Conservation (phyloP, 2,888 invertebrate species). For the Ophonus ardosiacus region DNA sequence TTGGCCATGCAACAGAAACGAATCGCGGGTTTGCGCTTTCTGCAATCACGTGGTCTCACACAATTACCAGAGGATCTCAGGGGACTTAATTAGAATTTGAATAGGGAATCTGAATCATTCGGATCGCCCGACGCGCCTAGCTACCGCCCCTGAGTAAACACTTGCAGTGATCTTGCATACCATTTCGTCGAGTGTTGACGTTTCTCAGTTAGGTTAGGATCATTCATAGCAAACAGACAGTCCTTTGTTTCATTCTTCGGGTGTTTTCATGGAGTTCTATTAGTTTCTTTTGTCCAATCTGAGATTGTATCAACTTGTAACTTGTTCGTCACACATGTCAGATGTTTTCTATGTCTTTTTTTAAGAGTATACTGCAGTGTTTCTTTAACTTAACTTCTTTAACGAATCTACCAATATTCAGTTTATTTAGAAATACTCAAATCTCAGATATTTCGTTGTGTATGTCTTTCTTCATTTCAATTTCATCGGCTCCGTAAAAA, state of each 20-base stretch:
- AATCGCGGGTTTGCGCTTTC: conserved; percentile 35
- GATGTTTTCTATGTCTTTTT: neutral
- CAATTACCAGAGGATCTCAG: conserved; percentile 32
- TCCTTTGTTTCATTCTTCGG: neutral
- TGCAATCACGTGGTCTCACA: conserved; percentile 36
- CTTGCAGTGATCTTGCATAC: conserved; percentile 26
- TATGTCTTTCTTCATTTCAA: no score
- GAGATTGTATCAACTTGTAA: neutral
- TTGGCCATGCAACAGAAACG: conserved; percentile 2
- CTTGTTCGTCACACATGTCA: neutral
- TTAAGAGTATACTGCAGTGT: neutral
- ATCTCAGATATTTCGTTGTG: no score
- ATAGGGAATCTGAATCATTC: conserved; percentile 23
- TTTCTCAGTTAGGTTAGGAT: neutral
- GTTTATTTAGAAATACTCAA: neutral
- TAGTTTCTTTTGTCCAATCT: neutral
- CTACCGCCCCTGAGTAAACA: conserved; percentile 5
- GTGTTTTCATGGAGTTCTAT: neutral
- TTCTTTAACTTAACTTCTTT: neutral
- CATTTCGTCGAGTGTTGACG: conserved; percentile 10
- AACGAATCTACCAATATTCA: neutral
- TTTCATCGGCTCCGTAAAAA: no score
- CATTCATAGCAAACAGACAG: neutral
- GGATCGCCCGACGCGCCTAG: neutral
- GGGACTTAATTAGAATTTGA: conserved; percentile 44